Conservation (phyloP, 2,797 vertebrate species). For the Coreius guichenoti region DNA sequence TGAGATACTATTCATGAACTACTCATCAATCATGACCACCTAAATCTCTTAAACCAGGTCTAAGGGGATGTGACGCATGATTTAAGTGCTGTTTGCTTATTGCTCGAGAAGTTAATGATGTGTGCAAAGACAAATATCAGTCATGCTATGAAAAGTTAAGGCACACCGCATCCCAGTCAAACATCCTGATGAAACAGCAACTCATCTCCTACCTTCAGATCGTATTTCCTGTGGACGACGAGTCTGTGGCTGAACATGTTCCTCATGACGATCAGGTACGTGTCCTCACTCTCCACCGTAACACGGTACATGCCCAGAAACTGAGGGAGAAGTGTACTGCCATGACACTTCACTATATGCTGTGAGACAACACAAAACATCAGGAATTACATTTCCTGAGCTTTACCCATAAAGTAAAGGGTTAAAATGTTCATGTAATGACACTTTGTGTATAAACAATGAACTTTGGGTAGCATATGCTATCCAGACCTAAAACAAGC, state of each 20-base stretch:
- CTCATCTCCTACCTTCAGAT: constrained; percentile 87
- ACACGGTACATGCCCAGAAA: constrained; percentile 96
- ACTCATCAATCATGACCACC: background rate
- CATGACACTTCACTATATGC: constrained; percentile 96
- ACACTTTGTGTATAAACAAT: background rate
- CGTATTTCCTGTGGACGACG: constrained; percentile 91
- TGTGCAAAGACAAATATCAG: constrained; percentile 7
- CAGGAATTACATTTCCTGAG: background rate
- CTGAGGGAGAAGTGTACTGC: constrained; percentile 90
- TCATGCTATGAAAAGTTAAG: background rate
- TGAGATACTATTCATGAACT: background rate
- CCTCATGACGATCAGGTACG: constrained; percentile 93
- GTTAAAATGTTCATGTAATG: background rate
- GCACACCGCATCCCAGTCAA: no score
- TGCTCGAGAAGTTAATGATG: constrained; percentile 1
- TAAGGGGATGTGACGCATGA: background rate
- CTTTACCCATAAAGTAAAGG: background rate
- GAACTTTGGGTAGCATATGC: background rate
- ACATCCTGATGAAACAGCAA: background rate
- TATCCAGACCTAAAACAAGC: constrained; percentile 18
- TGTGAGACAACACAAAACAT: constrained; percentile 60
- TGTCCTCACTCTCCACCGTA: constrained; percentile 92
- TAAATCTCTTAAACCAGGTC: background rate
- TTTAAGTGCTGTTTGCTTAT: background rate
- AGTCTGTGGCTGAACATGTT: constrained; percentile 96